phyloP scores from a whole-genome alignment of 2,888 invertebrate genomes.

The Ischnura elegans region DNA sequence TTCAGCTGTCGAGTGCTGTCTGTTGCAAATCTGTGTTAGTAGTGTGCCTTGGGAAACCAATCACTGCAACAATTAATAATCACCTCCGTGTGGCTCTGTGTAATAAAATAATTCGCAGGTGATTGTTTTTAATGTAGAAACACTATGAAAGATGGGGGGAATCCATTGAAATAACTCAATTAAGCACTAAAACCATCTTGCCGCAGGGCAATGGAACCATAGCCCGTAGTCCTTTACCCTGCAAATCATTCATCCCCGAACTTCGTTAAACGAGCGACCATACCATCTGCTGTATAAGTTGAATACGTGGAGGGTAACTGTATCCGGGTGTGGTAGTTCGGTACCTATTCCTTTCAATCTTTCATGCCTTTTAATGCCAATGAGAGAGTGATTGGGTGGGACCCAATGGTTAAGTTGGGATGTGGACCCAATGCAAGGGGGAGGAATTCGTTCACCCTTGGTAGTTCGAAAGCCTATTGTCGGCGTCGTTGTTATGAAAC shows the following conservation, averaged over 20 bases:
- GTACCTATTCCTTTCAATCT: not conserved
- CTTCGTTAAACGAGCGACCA: not conserved
- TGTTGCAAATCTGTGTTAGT: too few species aligned
- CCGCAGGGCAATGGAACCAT: not conserved
- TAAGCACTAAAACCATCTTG: not conserved
- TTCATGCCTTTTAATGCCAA: not conserved
- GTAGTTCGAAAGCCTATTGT: not conserved
- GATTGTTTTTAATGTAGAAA: too few species aligned
- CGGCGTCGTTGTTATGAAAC: not conserved
- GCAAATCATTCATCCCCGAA: not conserved
- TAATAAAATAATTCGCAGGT: too few species aligned
- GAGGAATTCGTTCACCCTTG: not conserved
- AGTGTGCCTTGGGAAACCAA: too few species aligned
- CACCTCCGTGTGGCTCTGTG: too few species aligned
- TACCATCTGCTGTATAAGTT: not conserved
- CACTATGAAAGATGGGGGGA: not conserved
- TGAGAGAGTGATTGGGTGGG: not conserved
- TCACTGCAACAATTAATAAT: too few species aligned
- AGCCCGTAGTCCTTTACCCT: not conserved
- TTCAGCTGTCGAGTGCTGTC: too few species aligned
- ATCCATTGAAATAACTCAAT: too few species aligned
- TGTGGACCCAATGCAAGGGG: not conserved
- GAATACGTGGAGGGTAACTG: not conserved
- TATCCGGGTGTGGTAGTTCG: slow-evolving; percentile 3
- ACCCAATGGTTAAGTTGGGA: not conserved